phyloP scores from a whole-genome alignment of 2,888 invertebrate genomes.

The Drosophila algonquin region DNA sequence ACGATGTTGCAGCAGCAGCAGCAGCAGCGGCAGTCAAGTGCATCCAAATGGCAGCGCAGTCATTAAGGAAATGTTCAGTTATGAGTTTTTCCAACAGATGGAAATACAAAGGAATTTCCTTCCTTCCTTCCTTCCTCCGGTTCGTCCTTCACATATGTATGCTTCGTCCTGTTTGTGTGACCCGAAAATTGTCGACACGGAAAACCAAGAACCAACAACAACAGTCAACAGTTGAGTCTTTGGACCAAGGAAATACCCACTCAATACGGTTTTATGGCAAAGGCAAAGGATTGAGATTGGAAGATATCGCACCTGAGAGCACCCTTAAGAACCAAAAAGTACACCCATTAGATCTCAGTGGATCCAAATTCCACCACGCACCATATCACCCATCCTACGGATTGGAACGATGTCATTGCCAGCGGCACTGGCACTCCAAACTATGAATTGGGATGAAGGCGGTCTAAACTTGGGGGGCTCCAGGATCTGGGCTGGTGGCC shows the following conservation, averaged over 20 bases:
- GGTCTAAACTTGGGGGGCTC: too few species aligned
- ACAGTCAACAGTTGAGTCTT: background rate
- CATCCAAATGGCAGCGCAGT: slow-evolving; percentile 27
- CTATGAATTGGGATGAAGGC: too few species aligned
- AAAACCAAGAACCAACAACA: slow-evolving; percentile 15
- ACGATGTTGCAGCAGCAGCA: background rate
- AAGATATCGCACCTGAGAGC: too few species aligned
- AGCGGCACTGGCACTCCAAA: too few species aligned
- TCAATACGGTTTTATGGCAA: too few species aligned
- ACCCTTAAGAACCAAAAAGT: too few species aligned
- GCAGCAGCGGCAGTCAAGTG: slow-evolving; percentile 18
- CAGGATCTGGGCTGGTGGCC: too few species aligned
- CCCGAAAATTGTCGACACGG: slow-evolving; percentile 28
- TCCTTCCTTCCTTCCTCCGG: background rate
- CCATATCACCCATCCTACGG: too few species aligned
- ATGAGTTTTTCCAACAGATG: slow-evolving; percentile 51
- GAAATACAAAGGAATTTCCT: slow-evolving; percentile 30
- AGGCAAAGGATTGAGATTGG: too few species aligned
- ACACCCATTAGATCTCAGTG: too few species aligned
- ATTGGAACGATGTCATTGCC: too few species aligned
- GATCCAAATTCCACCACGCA: too few species aligned
- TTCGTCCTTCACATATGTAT: background rate
- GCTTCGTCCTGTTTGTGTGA: slow-evolving; percentile 6
- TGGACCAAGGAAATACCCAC: background rate
- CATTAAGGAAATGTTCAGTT: slow-evolving; percentile 73